These are phyloP conservation scores for Pseudochaenichthys georgianus DNA, from an alignment of 2,797 vertebrate species.

Conservation along the genomic window DNA sequence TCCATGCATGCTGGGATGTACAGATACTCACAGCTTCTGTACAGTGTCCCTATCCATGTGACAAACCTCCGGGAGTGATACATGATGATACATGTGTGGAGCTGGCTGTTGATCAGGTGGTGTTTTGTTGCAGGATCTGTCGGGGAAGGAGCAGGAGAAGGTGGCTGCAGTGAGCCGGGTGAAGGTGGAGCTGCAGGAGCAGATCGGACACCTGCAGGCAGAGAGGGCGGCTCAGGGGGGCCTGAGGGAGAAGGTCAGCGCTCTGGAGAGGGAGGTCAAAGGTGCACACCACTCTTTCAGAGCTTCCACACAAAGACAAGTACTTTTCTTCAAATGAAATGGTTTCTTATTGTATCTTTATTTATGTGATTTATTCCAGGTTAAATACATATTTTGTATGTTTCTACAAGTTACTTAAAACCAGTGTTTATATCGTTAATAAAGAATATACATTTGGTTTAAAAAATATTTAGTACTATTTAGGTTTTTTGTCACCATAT, in stretches of 20 bases:
- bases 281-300: conserved; percentile 71
- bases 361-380: background rate
- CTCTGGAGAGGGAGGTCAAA: conserved; percentile 93
- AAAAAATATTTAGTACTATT: too few relatives aligned
- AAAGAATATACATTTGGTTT: too few relatives aligned
- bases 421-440: too few relatives aligned
- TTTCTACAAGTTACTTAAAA: background rate
- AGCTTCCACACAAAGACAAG: background rate
- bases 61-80: background rate
- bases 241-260: conserved; percentile 89
- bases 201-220: conserved; percentile 91
- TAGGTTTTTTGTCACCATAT: too few relatives aligned
- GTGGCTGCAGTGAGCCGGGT: conserved; percentile 88
- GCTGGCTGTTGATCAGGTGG: background rate
- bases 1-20: background rate
- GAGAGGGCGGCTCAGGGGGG: conserved; percentile 88
- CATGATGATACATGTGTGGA: background rate
- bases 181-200: conserved; percentile 92
- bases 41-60: background rate
- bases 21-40: background rate
- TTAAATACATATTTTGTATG: background rate
- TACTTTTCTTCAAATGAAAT: background rate
- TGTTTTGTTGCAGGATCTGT: conserved; percentile 86
- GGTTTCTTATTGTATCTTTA: background rate
- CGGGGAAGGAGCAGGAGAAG: conserved; percentile 92